Base-by-base conservation (phyloP, 2,113 vertebrate species). In the Sphaerodactylus townsendi region DNA sequence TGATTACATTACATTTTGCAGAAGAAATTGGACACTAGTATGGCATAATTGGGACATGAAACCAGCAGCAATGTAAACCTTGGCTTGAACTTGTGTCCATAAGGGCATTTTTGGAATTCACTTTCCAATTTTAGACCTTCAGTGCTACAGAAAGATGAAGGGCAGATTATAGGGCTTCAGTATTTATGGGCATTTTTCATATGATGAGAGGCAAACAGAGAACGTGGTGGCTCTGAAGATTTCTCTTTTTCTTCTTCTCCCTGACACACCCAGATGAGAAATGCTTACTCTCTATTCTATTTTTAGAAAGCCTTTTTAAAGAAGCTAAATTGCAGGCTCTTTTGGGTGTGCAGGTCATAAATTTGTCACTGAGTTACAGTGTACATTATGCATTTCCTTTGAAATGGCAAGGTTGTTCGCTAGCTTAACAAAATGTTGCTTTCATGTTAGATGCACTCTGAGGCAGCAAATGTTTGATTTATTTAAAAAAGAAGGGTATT, bases 191-290 rank as follows among this genome's bases (percentile, higher is more conserved):
- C 25, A 71, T 78, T 85, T 72, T 62, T 73, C 28, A 71, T 85
- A 48, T 78, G 66, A 64, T 79, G 76, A 73, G n/a, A 85, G 25
- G 44, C 10, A 59, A 76, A 65, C 33, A 33, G 77, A 28, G 77
- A 39, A 69, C 39, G 13, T 28, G 3, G 1, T 70, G 21, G 62
- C 69, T 46, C 23, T 35, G 10, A 0, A 15, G 41, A 28, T 14
- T 87, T 87, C 5, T 82, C 80, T 83, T 56, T 73, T 62, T 62
- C 44, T 56, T 56, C 23, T 23, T 82, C 69, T 66, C 44, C 8
- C n/a, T 23, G 44, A 72, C 33, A 81, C 39, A 81, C 23, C 73
- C n/a, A 76, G 77, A 53, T 79, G 25, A 83, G 59, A 89, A 23
- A 41, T 39, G 23, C 80, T 48, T 37, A 23, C 35, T 37, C 41